Evolutionary conservation across 2,797 vertebrate species (phyloP).

Genomic region (Botia almorhae): DNA sequence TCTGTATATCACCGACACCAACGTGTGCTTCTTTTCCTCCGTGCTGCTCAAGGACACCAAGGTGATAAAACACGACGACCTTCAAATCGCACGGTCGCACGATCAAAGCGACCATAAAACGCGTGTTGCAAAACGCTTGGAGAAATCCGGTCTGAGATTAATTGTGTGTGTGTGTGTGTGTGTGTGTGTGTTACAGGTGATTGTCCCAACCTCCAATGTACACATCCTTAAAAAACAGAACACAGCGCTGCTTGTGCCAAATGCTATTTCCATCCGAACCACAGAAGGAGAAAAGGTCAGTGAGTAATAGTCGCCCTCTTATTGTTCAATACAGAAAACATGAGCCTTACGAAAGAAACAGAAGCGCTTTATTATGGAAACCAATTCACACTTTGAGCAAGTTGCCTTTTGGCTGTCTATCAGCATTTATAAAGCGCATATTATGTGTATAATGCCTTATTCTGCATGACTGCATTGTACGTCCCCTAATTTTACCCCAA

Average conservation of each 20-base stretch:
- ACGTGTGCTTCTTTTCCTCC: conserved; percentile 85
- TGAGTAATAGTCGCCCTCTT: neutral
- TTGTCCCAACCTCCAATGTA: conserved; percentile 79
- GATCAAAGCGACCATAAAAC: neutral
- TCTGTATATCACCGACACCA: conserved; percentile 80
- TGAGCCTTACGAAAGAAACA: no score
- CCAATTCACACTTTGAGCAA: no score
- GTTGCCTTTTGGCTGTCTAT: no score
- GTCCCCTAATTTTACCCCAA: no score
- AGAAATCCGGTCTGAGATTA: neutral
- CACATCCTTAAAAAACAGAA: conserved; percentile 87
- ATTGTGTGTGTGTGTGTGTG: neutral
- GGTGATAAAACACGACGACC: conserved; percentile 65
- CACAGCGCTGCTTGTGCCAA: conserved; percentile 86
- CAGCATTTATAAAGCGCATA: no score
- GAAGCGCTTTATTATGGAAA: no score
- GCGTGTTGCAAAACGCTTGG: neutral
- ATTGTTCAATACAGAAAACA: no score
- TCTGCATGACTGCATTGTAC: no score
- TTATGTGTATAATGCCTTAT: no score
- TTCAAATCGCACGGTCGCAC: neutral
- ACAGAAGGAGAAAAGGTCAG: conserved; percentile 83
- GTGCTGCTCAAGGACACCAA: conserved; percentile 86
- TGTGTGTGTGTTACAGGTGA: conserved; percentile 68
- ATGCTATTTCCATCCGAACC: conserved; percentile 85